phyloP scores from a whole-genome alignment of 2,113 vertebrate species.

The Craseonycteris thonglongyai region DNA sequence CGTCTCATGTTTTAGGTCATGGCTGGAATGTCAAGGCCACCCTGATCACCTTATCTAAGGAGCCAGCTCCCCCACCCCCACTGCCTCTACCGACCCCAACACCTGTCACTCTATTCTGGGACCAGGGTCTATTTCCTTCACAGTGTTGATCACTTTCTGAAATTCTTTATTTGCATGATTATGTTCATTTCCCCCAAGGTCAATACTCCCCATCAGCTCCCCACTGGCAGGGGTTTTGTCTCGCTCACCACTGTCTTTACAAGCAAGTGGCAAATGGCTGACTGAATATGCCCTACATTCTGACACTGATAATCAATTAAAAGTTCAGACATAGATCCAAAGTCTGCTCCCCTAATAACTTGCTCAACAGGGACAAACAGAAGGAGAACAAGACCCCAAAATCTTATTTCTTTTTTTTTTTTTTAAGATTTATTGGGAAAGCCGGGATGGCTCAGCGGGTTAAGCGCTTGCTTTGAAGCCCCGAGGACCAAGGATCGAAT shows the following conservation, averaged over 20 bases:
- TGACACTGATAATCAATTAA: not conserved
- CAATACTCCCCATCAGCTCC: not conserved
- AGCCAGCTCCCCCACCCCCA: not conserved
- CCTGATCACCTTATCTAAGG: not conserved
- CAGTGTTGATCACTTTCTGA: not conserved
- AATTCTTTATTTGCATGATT: not conserved
- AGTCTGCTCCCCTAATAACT: not conserved
- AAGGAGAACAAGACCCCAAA: not conserved
- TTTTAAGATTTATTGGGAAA: no score
- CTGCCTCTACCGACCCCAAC: not conserved
- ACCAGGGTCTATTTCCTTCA: not conserved
- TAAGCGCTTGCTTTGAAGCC: no score
- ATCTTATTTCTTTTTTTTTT: no score
- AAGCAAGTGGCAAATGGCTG: not conserved
- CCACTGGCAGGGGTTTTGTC: not conserved
- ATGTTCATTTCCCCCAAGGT: not conserved
- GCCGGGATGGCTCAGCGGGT: no score
- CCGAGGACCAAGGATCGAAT: no score
- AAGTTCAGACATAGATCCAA: not conserved
- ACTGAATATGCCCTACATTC: not conserved
- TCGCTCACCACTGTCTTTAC: not conserved
- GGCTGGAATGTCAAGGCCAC: not conserved
- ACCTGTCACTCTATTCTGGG: not conserved
- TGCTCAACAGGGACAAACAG: not conserved
- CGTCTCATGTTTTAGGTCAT: not conserved